These are phyloP conservation scores for Fragum sueziense DNA, from an alignment of 2,888 invertebrate genomes.

Conservation along the genomic window DNA sequence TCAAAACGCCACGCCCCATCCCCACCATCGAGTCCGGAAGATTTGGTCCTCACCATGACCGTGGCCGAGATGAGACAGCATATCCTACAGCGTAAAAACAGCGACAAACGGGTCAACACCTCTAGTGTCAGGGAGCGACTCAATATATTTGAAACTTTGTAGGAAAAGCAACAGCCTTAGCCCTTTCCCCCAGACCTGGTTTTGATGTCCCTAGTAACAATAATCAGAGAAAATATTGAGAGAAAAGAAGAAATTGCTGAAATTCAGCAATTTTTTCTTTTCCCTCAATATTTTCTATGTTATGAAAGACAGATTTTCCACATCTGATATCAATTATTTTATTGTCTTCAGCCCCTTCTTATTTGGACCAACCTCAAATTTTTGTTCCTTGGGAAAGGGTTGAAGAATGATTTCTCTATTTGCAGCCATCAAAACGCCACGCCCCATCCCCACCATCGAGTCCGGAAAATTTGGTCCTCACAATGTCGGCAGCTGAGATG, in stretches of 20 bases:
- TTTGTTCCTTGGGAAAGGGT: neutral
- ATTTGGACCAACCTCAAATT: neutral
- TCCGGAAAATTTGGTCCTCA: slow-evolving; percentile 41
- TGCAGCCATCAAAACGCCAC: slow-evolving; percentile 14
- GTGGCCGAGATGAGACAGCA: slow-evolving; percentile 66
- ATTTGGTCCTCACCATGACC: slow-evolving; percentile 54
- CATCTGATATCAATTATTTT: neutral
- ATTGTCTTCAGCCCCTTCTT: neutral
- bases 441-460: slow-evolving; percentile 36
- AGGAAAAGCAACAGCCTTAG: no score
- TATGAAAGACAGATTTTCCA: neutral
- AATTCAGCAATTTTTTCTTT: neutral
- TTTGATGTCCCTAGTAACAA: no score
- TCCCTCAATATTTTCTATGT: neutral
- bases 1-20: slow-evolving; percentile 33
- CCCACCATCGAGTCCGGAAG: slow-evolving; percentile 35
- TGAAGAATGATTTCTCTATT: neutral
- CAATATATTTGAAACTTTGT: slow-evolving; percentile 52
- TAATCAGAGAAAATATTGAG: neutral
- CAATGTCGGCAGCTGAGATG: slow-evolving; percentile 65
- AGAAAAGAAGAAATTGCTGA: neutral
- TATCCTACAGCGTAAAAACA: slow-evolving; percentile 59
- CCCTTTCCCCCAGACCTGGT: no score
- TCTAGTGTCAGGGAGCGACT: slow-evolving; percentile 45
- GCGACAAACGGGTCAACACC: slow-evolving; percentile 57